Base-by-base conservation (phyloP, 2,888 invertebrate species). In the Mythimna lalbum region DNA sequence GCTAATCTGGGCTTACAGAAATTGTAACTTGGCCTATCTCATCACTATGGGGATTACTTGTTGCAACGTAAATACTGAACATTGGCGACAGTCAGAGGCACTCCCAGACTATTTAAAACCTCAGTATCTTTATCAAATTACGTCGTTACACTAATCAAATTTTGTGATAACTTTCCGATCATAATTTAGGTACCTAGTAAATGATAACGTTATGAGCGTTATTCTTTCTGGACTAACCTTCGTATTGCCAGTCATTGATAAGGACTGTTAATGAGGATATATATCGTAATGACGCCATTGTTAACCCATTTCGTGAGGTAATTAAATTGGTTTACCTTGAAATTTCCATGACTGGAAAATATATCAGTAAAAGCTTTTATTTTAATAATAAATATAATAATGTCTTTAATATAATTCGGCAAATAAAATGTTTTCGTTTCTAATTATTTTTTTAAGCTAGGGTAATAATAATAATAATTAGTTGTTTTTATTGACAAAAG, bases 221-320 rank as follows among this genome's bases (percentile, higher is more conserved):
- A 76, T 74, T 69, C 67, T 84, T 84, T 82, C 80, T 73, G 62
- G 68, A 76, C 57, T 75, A 72, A 71, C 57, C 70, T 64, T 77
- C 73, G 76, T 84, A 80, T 76, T 70, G 55, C 70, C 63, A 76
- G 53, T 47, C 36, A 61, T 73, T 71, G 84, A 83, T 84, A 82
- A 76, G 73, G 56, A 64, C 27, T 50, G 53, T 55, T 74, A 69
- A 78, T 79, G 59, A 60, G 70, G 56, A 14, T 5, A 74, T 69
- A 65, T n/a, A n/a, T n/a, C n/a, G n/a, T 77, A 74, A 76, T 62
- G 36, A 47, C 43, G 55, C 49, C 72, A 69, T 83, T 75, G 72
- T 76, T 67, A 66, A 65, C 59, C 31, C 10, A 56, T 67, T 81
- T 65, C 23, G 27, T 49, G 66, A 69, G 49, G 47, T 61, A 73